These are phyloP conservation scores for Parthenolecanium corni DNA, from an alignment of 2,888 invertebrate genomes.

Conservation along the genomic window DNA sequence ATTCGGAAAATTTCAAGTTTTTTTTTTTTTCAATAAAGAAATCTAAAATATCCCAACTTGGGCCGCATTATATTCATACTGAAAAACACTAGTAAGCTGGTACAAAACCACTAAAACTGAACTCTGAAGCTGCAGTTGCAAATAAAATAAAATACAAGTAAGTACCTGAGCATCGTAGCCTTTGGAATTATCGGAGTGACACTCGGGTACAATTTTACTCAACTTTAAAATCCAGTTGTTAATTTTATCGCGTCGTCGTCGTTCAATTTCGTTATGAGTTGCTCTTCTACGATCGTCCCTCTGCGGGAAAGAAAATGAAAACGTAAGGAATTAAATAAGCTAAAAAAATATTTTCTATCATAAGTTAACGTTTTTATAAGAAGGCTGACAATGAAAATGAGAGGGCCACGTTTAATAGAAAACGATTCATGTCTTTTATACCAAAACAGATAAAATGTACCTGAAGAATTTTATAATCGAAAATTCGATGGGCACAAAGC, in stretches of 20 bases:
- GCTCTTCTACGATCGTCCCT: constrained; percentile 80
- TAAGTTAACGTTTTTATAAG: too few relatives aligned
- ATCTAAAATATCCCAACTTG: background rate
- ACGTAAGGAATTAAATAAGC: too few relatives aligned
- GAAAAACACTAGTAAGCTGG: background rate
- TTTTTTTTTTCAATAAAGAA: too few relatives aligned
- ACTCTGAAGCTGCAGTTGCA: background rate
- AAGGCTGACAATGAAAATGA: too few relatives aligned
- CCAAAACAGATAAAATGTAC: too few relatives aligned
- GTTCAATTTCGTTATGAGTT: constrained; percentile 91
- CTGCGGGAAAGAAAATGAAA: constrained; percentile 43
- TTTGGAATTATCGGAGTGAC: constrained; percentile 30
- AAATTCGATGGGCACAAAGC: too few relatives aligned
- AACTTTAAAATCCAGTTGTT: constrained; percentile 93
- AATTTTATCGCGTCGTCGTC: constrained; percentile 86
- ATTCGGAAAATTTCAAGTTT: too few relatives aligned
- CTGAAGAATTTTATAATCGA: too few relatives aligned
- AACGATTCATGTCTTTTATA: too few relatives aligned
- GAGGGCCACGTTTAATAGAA: too few relatives aligned
- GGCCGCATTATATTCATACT: background rate
- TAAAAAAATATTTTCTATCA: too few relatives aligned
- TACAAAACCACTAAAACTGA: too few relatives aligned
- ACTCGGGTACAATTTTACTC: constrained; percentile 75
- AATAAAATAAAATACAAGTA: constrained; percentile 4
- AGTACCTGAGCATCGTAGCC: constrained; percentile 41